Base-by-base conservation (phyloP, 2,888 invertebrate genomes). In the Leptinotarsa tumamoca region DNA sequence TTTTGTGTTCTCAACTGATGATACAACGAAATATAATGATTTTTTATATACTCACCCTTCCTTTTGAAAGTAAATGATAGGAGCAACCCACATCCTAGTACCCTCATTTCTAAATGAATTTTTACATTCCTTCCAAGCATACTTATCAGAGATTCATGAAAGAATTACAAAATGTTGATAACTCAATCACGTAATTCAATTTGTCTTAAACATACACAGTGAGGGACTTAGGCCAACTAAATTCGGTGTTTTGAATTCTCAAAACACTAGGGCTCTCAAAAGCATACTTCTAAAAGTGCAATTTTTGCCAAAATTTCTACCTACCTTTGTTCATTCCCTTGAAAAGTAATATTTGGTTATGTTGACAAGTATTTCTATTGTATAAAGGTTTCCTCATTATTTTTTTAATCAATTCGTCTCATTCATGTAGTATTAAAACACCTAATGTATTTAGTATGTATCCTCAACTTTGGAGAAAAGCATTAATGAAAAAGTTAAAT, bases 41-140 rank as follows among this genome's bases (percentile, higher is more conserved):
- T 63, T 63, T 43, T 63, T 63, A 63, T 63, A 63, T 63, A 63
- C 33, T 63, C 63, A 63, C 63, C 63, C 63, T 43, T 17, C 63
- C n/a, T 63, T 14, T n/a, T 63, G 63, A 43, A 63, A 63, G 58
- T 23, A 23, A 13, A 21, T 58, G 43, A 63, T 10, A 33, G 7
- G 21, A 58, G 63, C 33, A 33, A 33, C 63, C 63, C 63, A 63
- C 63, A 63, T 63, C 2, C 33, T 7, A 17, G 17, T 63, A 33
- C 63, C 63, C 27, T n/a, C 63, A 52, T 63, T 63, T 17, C 17
- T 63, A 13, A 5, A 63, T 63, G 14, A 63, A 63, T 33, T 43
- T 10, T 43, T n/a, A 14, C n/a, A 63, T 63, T 63, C 63, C 63
- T 43, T 63, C 4, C 7, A 7, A 33, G 63, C 33, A 15, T 33